A percentile compares a stretch with the other conserved stretches of the same genome.
Evolutionary conservation across 2,888 invertebrate genomes (phyloP).

Genomic region (Acrobasis suavella): DNA sequence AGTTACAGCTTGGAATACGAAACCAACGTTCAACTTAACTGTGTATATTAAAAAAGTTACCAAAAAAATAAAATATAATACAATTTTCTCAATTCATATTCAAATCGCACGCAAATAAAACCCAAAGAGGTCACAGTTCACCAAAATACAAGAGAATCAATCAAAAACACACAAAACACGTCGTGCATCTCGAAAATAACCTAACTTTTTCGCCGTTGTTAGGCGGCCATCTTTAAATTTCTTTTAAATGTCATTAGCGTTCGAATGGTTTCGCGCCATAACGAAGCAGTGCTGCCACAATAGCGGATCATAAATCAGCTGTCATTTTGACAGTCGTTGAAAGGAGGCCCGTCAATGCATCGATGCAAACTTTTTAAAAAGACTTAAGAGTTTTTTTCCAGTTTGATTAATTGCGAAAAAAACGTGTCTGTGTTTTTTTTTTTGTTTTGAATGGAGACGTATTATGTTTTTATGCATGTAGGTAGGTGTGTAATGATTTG

Average conservation of each 20-base stretch:
- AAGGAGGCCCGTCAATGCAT: slow-evolving; percentile 76
- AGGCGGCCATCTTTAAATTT: slow-evolving; percentile 61
- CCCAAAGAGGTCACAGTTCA: slow-evolving; percentile 33
- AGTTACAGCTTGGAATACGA: too few relatives aligned
- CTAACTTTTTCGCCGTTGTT: slow-evolving; percentile 35
- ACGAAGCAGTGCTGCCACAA: slow-evolving; percentile 73
- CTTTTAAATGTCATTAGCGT: slow-evolving; percentile 73
- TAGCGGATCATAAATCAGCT: slow-evolving; percentile 76
- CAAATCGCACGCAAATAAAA: neutral
- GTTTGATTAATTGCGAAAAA: slow-evolving; percentile 71
- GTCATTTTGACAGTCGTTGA: slow-evolving; percentile 77
- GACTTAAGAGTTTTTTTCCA: slow-evolving; percentile 54
- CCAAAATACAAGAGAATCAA: slow-evolving; percentile 46
- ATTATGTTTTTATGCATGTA: slow-evolving; percentile 36
- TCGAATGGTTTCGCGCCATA: slow-evolving; percentile 76
- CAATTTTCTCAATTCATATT: neutral
- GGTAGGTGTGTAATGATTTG: slow-evolving; percentile 24
- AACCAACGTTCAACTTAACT: too few relatives aligned
- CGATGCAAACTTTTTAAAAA: slow-evolving; percentile 73
- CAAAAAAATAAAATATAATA: neutral
- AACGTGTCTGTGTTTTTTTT: slow-evolving; percentile 49
- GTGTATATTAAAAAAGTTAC: neutral
- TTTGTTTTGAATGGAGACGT: slow-evolving; percentile 47
- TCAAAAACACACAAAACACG: slow-evolving; percentile 40
- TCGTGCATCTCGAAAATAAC: slow-evolving; percentile 42